Evolutionary conservation across 1,140 invertebrate genomes (phyloP).

Genomic region (Battus philenor): DNA sequence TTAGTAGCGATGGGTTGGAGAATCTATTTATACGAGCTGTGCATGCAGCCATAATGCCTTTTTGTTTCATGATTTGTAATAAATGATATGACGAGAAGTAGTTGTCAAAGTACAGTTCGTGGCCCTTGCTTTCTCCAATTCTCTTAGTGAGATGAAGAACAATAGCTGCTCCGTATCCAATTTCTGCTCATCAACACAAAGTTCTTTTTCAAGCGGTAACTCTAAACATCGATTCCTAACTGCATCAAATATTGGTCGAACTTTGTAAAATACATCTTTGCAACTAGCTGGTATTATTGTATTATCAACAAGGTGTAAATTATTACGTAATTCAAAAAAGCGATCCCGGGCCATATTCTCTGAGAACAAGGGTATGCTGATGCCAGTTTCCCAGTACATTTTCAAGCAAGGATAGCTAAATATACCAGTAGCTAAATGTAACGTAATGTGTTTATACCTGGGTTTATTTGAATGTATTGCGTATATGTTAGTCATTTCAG

Average conservation of each 20-base stretch:
- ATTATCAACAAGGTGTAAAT: slow-evolving; percentile 36
- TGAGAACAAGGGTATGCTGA: slow-evolving; percentile 27
- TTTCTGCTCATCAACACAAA: slow-evolving; percentile 34
- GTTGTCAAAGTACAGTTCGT: slow-evolving; percentile 36
- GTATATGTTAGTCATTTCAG: slow-evolving; percentile 24
- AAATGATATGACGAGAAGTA: slow-evolving; percentile 55
- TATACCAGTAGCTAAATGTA: slow-evolving; percentile 31
- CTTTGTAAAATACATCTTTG: slow-evolving; percentile 34
- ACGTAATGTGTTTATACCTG: slow-evolving; percentile 14
- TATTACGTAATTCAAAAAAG: slow-evolving; percentile 35
- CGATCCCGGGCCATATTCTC: slow-evolving; percentile 33
- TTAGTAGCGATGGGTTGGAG: too few species aligned
- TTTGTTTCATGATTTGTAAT: slow-evolving; percentile 43
- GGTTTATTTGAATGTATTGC: not conserved
- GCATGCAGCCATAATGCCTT: slow-evolving; percentile 48
- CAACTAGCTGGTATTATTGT: slow-evolving; percentile 25
- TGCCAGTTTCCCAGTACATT: slow-evolving; percentile 30
- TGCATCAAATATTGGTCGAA: slow-evolving; percentile 34
- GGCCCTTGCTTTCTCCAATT: slow-evolving; percentile 32
- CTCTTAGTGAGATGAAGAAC: slow-evolving; percentile 36
- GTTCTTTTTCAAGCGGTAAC: slow-evolving; percentile 30
- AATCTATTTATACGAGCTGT: slow-evolving; percentile 44
- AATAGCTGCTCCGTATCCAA: slow-evolving; percentile 30
- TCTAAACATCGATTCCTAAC: slow-evolving; percentile 32
- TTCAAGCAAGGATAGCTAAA: slow-evolving; percentile 31